Evolutionary conservation across 2,797 vertebrate species (phyloP), one percentile per base, ranked within the genome.

Genomic region (Siniperca obscura): DNA sequence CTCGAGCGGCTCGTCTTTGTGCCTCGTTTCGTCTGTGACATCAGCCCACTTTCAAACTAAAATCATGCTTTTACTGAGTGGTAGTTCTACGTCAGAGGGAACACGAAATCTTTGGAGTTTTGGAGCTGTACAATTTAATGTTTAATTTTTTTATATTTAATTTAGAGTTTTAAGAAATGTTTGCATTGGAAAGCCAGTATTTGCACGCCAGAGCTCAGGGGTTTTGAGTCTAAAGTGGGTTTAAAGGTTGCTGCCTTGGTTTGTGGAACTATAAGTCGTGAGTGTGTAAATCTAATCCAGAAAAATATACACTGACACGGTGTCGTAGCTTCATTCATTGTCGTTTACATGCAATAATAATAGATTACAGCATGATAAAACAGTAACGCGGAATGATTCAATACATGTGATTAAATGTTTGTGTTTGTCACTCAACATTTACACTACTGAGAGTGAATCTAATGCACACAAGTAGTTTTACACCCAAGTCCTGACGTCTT

Each of bases 201-300:
- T 88, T 90, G 84, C 84, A 85, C 62, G 14, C 17, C 3, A 17
- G 48, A 72, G 60, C 73, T 90, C 80, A 70, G 76, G 74, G 62
- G 34, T 21, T 70, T 36, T 2, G 10, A 57, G 65, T 80, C 30
- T 68, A 10, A 62, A 44, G 46, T 19, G 25, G 48, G 16, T 68
- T 70, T 71, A 34, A 50, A 77, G 25, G 30, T 57, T n/a, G 57
- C 56, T 68, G 62, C 57, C 52, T 59, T 7, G 42, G 38, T 34
- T 7, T 17, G 44, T 69, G 42, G 38, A 71, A 7, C 3, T 52
- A 22, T 12, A 14, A 59, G 6, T 17, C 9, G n/a, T 7, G 1
- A 38, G 56, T 67, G 53, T 48, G 69, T 69, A 12, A 65, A 48
- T 25, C 3, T 34, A 50, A 57, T 56, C 22, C 74, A 74, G 40